These are phyloP conservation scores for Hylaeus volcanicus DNA, from an alignment of 1,140 invertebrate species.

Conservation along the genomic window DNA sequence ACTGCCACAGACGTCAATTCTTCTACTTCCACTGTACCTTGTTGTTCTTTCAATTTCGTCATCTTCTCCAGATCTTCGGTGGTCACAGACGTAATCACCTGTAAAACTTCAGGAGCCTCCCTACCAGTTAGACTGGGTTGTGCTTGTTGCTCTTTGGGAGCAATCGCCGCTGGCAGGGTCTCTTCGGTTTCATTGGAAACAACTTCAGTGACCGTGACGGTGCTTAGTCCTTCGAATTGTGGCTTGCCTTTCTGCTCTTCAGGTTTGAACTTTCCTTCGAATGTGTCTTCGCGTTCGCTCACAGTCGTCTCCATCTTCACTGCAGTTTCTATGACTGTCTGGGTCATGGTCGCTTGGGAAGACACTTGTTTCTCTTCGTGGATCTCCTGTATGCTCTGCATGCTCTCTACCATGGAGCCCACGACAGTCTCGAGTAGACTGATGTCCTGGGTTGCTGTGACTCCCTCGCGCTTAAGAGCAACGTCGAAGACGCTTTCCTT, in stretches of 20 bases:
- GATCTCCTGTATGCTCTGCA: conserved; percentile 71
- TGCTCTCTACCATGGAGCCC: conserved; percentile 70
- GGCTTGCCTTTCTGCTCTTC: conserved; percentile 66
- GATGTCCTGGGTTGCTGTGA: conserved; percentile 67
- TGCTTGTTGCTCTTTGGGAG: conserved; percentile 68
- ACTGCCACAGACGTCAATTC: conserved; percentile 66
- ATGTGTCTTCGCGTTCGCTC: conserved; percentile 69
- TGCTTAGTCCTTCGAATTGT: conserved; percentile 65
- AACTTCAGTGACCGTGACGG: conserved; percentile 69
- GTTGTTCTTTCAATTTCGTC: conserved; percentile 59
- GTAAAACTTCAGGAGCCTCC: conserved; percentile 67
- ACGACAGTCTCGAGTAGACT: conserved; percentile 71
- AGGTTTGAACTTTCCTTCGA: conserved; percentile 57
- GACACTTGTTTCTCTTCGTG: conserved; percentile 59
- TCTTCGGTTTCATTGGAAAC: conserved; percentile 71
- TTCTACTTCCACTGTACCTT: conserved; percentile 62
- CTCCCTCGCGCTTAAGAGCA: conserved; percentile 47
- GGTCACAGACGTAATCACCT: conserved; percentile 68
- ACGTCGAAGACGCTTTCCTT: conserved; percentile 71
- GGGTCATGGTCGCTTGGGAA: conserved; percentile 74
- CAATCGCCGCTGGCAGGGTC: conserved; percentile 46
- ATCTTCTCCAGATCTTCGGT: conserved; percentile 57
- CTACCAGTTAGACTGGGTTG: conserved; percentile 59
- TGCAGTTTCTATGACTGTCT: conserved; percentile 77
- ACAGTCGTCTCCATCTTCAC: conserved; percentile 73